phyloP scores from a whole-genome alignment of 2,113 vertebrate species.

The Microcebus ravelobensis region DNA sequence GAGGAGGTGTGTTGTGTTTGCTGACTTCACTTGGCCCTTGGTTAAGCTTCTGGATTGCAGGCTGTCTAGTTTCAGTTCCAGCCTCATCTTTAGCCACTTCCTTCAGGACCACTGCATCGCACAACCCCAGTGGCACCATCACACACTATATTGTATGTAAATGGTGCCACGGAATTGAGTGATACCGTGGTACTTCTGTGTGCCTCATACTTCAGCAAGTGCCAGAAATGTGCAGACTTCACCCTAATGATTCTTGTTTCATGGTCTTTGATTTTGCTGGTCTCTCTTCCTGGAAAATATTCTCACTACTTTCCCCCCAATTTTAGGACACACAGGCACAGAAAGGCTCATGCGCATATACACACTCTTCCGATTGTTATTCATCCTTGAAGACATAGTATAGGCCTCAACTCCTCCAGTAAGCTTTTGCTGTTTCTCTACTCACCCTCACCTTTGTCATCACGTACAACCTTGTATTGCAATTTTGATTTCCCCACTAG shows the following conservation, averaged over 20 bases:
- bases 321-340: neutral
- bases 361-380: neutral
- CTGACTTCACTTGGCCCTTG: neutral
- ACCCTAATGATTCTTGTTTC: neutral
- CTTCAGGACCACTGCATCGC: neutral
- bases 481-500: neutral
- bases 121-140: neutral
- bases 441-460: neutral
- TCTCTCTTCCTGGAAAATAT: neutral
- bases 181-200: neutral
- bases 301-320: neutral
- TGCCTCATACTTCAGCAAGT: neutral
- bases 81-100: neutral
- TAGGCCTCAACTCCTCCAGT: neutral
- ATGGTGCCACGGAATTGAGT: neutral
- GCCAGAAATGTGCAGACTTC: neutral
- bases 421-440: neutral
- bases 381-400: neutral
- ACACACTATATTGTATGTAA: neutral
- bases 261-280: neutral
- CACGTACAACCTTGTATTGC: neutral
- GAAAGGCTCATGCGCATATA: fast-evolving
- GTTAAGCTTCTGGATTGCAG: neutral
- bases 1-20: neutral
- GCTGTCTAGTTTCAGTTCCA: neutral